Evolutionary conservation across 1,140 invertebrate species (phyloP), one percentile per base, ranked within the genome.

Genomic region (Delia radicum): DNA sequence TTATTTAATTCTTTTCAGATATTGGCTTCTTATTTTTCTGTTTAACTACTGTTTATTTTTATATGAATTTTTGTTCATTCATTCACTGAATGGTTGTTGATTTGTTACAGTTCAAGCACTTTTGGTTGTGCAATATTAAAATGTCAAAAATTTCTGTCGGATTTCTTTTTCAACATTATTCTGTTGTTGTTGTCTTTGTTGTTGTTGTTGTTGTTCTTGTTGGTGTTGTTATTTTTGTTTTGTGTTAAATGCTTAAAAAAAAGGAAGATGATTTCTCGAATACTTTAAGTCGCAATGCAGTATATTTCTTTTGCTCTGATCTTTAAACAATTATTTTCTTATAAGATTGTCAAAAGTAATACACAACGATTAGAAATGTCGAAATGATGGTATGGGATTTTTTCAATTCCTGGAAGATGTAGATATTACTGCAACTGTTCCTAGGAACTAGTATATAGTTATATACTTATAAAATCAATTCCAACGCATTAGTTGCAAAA

Each of bases 31-130:
- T 2, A 12, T 33, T 33, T 37, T 7, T 37, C 13, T 37, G 33
- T 13, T 37, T 10, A 13, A 37, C 8, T 10, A 37, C 8, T 37
- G 33, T 55, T 21, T 10, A 37, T 33, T 69, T 18, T 24, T 37
- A 21, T 33, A 27, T 37, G 24, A 8, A 2, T 62, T 62, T 21
- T 28, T 28, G 8, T 27, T 24, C 26, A 4, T 3, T 63, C 21
- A 28, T 29, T 29, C 28, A 63, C 62, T 69, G 29, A 21, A 3
- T 33, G 65, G 31, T 33, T 33, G 31, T 18, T 69, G 65, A 69
- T 69, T 69, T 69, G 65, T 69, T 69, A 69, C 65, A 69, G 65
- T 69, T 69, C 65, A 69, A 69, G 31, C 65, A 31, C n/a, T 69
- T 69, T 69, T 69, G 31, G 65, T 55, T 69, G 65, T 69, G 29